Evolutionary conservation across 2,113 vertebrate species (phyloP).

Genomic region (Albula glossodonta): DNA sequence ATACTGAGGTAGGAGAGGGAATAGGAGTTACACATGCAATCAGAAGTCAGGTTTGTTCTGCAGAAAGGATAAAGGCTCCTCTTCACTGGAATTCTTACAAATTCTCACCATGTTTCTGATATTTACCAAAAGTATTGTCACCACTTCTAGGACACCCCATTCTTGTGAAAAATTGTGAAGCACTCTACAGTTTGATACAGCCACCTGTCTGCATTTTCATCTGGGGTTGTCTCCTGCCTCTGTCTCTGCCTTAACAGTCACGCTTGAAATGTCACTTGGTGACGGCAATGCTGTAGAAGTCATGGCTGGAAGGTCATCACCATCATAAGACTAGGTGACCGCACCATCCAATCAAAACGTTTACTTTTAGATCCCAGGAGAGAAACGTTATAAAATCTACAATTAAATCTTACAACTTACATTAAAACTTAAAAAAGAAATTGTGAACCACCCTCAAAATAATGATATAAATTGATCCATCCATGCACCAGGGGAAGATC

Average conservation of each 20-base stretch:
- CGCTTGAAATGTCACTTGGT: neutral
- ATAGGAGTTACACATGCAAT: neutral
- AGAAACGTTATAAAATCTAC: too few species aligned
- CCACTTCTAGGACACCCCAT: neutral
- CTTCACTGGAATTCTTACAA: neutral
- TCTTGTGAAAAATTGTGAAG: neutral
- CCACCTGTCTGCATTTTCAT: neutral
- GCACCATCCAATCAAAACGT: too few species aligned
- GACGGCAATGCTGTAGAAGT: too few species aligned
- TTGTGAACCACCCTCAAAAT: too few species aligned
- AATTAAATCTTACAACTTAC: too few species aligned
- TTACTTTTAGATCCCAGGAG: too few species aligned
- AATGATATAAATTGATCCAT: too few species aligned
- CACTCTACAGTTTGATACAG: neutral
- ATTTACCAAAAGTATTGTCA: neutral
- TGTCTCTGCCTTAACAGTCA: neutral
- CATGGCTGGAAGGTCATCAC: too few species aligned
- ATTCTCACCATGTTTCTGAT: neutral
- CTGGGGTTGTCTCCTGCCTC: neutral
- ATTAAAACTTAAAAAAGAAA: too few species aligned
- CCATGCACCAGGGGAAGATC: too few species aligned
- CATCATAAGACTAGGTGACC: too few species aligned
- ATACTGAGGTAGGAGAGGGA: neutral
- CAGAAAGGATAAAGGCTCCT: neutral
- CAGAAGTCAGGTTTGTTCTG: neutral